phyloP scores from a whole-genome alignment of 2,797 vertebrate species.

The Coilia nasus region DNA sequence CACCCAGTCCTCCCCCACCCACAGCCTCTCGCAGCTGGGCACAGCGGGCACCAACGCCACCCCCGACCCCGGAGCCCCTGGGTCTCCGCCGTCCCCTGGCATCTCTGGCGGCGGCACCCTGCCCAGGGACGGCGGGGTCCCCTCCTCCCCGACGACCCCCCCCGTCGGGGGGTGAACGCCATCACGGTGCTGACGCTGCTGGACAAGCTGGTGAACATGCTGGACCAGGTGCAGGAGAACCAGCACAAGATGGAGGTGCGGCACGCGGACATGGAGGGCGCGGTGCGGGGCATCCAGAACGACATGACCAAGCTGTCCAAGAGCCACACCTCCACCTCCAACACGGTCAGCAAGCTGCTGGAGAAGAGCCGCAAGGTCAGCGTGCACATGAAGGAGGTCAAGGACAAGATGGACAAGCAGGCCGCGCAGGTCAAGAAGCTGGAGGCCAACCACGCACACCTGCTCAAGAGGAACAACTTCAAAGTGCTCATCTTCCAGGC shows the following conservation, averaged over 20 bases:
- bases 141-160: no score
- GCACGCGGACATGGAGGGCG: slow-evolving; percentile 87
- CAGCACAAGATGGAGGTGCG: slow-evolving; percentile 91
- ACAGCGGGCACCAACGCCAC: neutral
- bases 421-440: slow-evolving; percentile 86
- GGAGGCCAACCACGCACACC: slow-evolving; percentile 90
- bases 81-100: slow-evolving; percentile 49
- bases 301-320: slow-evolving; percentile 91
- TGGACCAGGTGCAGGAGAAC: slow-evolving; percentile 89
- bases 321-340: slow-evolving; percentile 87
- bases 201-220: slow-evolving; percentile 94
- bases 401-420: slow-evolving; percentile 89
- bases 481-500: slow-evolving; percentile 98
- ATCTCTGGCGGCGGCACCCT: slow-evolving; percentile 50
- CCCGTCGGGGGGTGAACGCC: slow-evolving; percentile 89
- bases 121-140: slow-evolving; percentile 47
- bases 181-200: slow-evolving; percentile 93
- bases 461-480: slow-evolving; percentile 90
- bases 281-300: slow-evolving; percentile 88
- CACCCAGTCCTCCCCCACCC: slow-evolving; percentile 59
- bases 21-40: slow-evolving; percentile 52
- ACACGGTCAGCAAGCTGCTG: slow-evolving; percentile 91
- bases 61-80: slow-evolving; percentile 28
- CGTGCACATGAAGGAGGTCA: slow-evolving; percentile 87
- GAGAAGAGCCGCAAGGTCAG: slow-evolving; percentile 95